Evolutionary conservation across 2,888 invertebrate genomes (phyloP).

Genomic region (Cephus nigrinus): DNA sequence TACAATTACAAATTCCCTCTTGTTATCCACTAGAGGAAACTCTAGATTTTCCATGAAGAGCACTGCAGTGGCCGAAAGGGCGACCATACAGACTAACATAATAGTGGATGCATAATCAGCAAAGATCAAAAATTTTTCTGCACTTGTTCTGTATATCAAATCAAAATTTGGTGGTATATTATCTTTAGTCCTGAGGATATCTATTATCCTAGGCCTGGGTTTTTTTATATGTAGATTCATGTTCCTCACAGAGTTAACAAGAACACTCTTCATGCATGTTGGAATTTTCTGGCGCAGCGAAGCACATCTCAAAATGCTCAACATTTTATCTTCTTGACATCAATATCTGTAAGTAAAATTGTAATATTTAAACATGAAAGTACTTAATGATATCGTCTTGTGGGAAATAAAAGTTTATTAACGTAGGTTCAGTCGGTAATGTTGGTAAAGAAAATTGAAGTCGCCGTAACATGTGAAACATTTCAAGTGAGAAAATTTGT

Average conservation of each 20-base stretch:
- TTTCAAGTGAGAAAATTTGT: neutral
- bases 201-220: neutral
- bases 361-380: neutral
- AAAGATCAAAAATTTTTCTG: neutral
- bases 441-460: neutral
- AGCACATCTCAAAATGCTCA: neutral
- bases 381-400: neutral
- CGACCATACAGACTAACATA: neutral
- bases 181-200: neutral
- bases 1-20: neutral
- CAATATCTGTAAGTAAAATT: neutral
- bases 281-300: neutral
- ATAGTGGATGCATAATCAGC: neutral
- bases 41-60: neutral
- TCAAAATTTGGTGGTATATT: neutral
- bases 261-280: neutral
- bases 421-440: neutral
- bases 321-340: neutral
- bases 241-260: neutral
- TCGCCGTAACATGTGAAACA: neutral
- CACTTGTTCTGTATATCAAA: neutral
- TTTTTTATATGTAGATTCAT: neutral
- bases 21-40: neutral
- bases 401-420: neutral
- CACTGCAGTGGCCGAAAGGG: neutral